A percentile compares a stretch with the other conserved stretches of the same genome.
phyloP scores from a whole-genome alignment of 1,140 invertebrate species.

The Batillaria attramentaria region DNA sequence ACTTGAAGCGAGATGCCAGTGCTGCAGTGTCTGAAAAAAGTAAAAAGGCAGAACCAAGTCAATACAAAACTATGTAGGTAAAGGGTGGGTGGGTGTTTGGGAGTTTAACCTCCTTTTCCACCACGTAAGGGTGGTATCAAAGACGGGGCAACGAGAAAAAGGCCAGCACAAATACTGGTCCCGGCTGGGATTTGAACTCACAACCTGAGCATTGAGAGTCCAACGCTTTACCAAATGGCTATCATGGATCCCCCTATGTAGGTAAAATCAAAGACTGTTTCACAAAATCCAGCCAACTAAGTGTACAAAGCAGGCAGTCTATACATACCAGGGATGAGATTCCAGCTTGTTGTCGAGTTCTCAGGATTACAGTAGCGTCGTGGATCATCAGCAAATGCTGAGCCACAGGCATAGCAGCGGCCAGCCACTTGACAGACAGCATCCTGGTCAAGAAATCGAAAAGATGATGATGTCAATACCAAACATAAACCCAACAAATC shows the following conservation, averaged over 20 bases:
- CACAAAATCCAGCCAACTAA: too few species aligned
- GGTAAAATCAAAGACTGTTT: too few species aligned
- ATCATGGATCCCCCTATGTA: too few species aligned
- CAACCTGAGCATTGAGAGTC: too few species aligned
- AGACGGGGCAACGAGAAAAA: too few species aligned
- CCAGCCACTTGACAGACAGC: constrained; percentile 42
- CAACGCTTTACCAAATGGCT: too few species aligned
- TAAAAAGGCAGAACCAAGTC: background rate
- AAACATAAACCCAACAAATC: constrained; percentile 14
- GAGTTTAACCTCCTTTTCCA: too few species aligned
- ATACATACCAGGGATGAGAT: constrained; percentile 45
- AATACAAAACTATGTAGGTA: background rate
- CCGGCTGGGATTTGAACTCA: too few species aligned
- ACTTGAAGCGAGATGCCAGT: constrained; percentile 31
- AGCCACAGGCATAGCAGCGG: constrained; percentile 39
- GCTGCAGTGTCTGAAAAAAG: background rate
- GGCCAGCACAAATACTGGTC: too few species aligned
- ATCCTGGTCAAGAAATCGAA: constrained; percentile 37
- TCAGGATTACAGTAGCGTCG: constrained; percentile 42
- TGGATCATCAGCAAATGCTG: constrained; percentile 50
- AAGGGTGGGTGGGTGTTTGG: too few species aligned
- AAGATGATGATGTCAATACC: background rate
- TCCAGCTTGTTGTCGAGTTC: constrained; percentile 42
- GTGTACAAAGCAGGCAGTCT: too few species aligned
- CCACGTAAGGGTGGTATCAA: too few species aligned